Conservation (phyloP, 2,888 invertebrate genomes). For the Drosophila ezoana region DNA sequence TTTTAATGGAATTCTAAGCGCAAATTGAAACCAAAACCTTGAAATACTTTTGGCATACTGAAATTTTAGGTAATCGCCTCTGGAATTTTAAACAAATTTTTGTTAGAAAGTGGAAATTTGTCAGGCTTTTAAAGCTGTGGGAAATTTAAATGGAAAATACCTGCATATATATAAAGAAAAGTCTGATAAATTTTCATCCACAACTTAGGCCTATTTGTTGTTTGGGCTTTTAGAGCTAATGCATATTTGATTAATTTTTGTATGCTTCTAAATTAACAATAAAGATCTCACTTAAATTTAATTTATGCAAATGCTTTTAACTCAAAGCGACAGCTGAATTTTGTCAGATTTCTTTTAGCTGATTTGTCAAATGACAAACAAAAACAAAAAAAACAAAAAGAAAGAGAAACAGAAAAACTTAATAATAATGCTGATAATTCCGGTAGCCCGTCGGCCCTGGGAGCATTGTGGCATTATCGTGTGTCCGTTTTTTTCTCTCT, state of each 20-base stretch:
- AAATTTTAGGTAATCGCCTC: slow-evolving; percentile 17
- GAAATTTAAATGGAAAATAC: not conserved
- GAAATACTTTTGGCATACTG: slow-evolving; percentile 34
- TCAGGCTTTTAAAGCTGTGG: not conserved
- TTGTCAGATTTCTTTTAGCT: slow-evolving; percentile 30
- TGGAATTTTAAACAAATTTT: not conserved
- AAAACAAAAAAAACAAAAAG: slow-evolving; percentile 27
- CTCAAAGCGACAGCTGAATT: slow-evolving; percentile 59
- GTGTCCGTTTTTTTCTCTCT: slow-evolving; percentile 3
- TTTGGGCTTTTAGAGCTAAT: not conserved
- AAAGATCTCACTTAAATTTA: slow-evolving; percentile 38
- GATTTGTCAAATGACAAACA: slow-evolving; percentile 50
- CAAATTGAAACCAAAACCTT: slow-evolving; percentile 43
- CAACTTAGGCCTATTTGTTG: not conserved
- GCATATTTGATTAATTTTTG: slow-evolving; percentile 23
- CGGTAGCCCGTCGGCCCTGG: slow-evolving; percentile 53
- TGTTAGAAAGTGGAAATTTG: not conserved
- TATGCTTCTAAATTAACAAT: slow-evolving; percentile 27
- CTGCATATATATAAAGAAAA: too few relatives aligned
- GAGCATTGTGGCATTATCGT: slow-evolving; percentile 25
- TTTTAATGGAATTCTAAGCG: slow-evolving; percentile 49
- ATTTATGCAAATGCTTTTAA: slow-evolving; percentile 67
- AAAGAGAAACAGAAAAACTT: slow-evolving; percentile 17
- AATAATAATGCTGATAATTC: slow-evolving; percentile 56
- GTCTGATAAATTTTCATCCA: too few relatives aligned